phyloP scores from a whole-genome alignment of 2,888 invertebrate genomes.

The Dynastes maya region DNA sequence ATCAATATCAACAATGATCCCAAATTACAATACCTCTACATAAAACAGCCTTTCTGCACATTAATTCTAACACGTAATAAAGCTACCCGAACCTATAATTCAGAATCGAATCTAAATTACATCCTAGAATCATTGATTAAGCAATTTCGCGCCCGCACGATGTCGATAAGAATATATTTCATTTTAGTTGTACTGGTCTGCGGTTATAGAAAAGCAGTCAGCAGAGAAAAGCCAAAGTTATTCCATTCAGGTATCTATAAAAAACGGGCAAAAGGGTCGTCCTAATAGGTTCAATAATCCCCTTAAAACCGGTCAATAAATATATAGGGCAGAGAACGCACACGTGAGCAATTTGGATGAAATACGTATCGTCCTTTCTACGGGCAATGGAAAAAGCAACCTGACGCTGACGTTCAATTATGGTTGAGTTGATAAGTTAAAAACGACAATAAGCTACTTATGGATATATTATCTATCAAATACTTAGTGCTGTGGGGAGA shows the following conservation, averaged over 20 bases:
- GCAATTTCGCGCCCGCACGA: neutral
- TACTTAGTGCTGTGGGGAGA: too few relatives aligned
- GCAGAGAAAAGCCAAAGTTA: conserved; percentile 8
- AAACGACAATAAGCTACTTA: too few relatives aligned
- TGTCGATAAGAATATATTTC: conserved; percentile 26
- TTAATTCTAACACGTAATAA: neutral
- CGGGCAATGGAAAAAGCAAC: conserved; percentile 5
- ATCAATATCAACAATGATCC: too few relatives aligned
- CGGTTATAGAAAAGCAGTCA: neutral
- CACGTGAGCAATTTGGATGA: conserved; percentile 38
- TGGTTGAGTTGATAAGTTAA: too few relatives aligned
- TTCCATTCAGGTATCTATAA: conserved; percentile 42
- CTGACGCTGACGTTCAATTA: too few relatives aligned
- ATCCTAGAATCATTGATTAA: conserved; percentile 14
- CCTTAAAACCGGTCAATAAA: conserved; percentile 31
- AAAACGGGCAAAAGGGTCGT: conserved; percentile 37
- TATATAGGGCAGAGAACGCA: conserved; percentile 19
- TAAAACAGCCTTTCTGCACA: neutral
- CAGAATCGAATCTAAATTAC: neutral
- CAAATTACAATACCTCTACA: too few relatives aligned
- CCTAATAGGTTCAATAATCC: conserved; percentile 44
- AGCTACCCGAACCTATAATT: neutral
- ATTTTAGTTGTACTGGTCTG: conserved; percentile 15
- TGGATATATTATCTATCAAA: too few relatives aligned
- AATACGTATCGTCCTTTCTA: conserved; percentile 1